These are phyloP conservation scores for Trachelus stipa DNA, from an alignment of 2,888 invertebrate species.

Conservation along the genomic window DNA sequence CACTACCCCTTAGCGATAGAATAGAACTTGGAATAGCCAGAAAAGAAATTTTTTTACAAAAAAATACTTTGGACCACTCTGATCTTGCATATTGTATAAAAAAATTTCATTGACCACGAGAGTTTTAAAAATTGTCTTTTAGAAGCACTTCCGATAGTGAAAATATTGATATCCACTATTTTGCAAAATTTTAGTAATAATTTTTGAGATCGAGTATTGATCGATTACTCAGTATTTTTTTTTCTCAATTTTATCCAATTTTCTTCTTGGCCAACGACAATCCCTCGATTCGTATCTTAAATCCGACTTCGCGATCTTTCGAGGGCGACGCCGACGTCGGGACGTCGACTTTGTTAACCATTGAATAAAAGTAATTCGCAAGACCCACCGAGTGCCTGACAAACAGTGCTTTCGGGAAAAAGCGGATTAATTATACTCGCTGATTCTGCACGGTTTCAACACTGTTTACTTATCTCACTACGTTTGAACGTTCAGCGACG, in stretches of 20 bases:
- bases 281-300: not conserved
- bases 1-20: not conserved
- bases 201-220: not conserved
- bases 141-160: rapidly evolving
- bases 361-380: conserved; percentile 40
- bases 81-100: not conserved
- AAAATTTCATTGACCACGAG: not conserved
- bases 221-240: not conserved
- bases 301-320: not conserved
- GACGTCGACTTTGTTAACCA: conserved; percentile 26
- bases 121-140: not conserved
- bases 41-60: not conserved
- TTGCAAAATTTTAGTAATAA: not conserved
- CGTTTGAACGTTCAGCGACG: not conserved
- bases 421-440: conserved; percentile 44
- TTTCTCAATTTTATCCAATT: not conserved
- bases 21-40: not conserved
- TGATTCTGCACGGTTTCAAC: conserved; percentile 20
- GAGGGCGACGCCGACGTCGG: conserved; percentile 20
- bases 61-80: not conserved
- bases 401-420: conserved; percentile 44
- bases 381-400: conserved; percentile 42
- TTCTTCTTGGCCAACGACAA: not conserved
- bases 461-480: conserved; percentile 14
- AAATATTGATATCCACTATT: not conserved